These are phyloP conservation scores for Sanderia malayensis DNA, from an alignment of 30 jellyfish, hydroid and myxozoan species.

Conservation along the genomic window DNA sequence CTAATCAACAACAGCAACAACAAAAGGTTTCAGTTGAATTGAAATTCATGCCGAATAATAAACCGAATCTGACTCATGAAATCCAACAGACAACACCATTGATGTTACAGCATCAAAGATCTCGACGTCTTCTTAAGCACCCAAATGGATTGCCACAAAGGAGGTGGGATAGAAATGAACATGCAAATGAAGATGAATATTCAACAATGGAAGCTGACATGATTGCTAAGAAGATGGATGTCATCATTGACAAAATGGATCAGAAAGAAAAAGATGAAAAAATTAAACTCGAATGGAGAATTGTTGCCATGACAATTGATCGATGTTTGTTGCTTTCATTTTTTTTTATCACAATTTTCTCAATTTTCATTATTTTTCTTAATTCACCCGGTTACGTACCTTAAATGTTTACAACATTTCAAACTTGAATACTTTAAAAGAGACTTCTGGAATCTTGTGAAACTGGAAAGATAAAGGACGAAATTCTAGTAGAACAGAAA, in stretches of 20 bases:
- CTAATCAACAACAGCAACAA: neutral
- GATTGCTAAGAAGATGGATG: conserved; percentile 48
- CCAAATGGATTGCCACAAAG: conserved; percentile 33
- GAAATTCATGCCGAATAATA: conserved; percentile 25
- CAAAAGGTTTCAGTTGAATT: conserved; percentile 21
- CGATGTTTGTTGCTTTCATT: conserved; percentile 48
- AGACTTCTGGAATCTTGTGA: too few species aligned
- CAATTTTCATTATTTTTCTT: conserved; percentile 40
- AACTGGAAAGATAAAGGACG: too few species aligned
- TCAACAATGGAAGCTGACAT: conserved; percentile 3
- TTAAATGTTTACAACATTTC: neutral
- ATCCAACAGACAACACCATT: conserved; percentile 3
- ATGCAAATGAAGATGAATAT: conserved; percentile 17
- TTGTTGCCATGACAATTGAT: conserved; percentile 86
- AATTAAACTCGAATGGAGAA: conserved; percentile 68
- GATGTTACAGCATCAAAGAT: neutral
- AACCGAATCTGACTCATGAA: conserved; percentile 13
- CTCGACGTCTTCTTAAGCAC: neutral
- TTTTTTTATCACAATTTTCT: conserved; percentile 24
- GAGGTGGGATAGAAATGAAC: conserved; percentile 21
- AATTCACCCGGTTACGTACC: conserved; percentile 70
- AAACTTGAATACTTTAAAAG: too few species aligned
- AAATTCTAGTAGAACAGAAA: too few species aligned
- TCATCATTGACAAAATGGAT: conserved; percentile 44
- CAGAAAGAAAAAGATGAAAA: conserved; percentile 53